Evolutionary conservation across 2,888 invertebrate species (phyloP).

Genomic region (Patella depressa): DNA sequence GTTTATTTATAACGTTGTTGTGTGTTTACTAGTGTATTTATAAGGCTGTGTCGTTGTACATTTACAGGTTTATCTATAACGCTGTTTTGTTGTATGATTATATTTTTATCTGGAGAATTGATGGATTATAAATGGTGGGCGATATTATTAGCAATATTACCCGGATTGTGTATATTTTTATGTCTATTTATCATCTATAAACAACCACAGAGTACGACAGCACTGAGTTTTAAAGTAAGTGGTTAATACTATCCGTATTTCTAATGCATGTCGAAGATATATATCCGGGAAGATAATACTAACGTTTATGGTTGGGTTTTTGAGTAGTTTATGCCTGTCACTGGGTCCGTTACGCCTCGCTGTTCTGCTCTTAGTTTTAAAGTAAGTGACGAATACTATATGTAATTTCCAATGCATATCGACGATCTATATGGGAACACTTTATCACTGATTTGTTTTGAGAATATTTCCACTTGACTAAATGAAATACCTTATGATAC

Average conservation of each 20-base stretch:
- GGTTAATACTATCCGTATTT: not conserved
- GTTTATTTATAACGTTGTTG: not conserved
- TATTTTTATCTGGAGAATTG: conserved; percentile 52
- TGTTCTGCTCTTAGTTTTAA: too few species aligned
- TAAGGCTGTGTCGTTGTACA: not conserved
- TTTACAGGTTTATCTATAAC: conserved; percentile 49
- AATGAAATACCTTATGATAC: too few species aligned
- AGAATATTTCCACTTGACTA: too few species aligned
- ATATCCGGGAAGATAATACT: not conserved
- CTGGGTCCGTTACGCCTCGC: too few species aligned
- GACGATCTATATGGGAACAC: too few species aligned
- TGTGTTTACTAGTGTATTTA: not conserved
- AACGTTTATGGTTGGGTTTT: not conserved
- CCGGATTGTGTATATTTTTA: conserved; percentile 38
- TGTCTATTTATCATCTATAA: conserved; percentile 48
- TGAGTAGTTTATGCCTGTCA: too few species aligned
- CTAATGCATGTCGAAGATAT: not conserved
- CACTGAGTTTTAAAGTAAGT: conserved; percentile 59
- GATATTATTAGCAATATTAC: conserved; percentile 37
- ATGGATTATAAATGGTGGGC: conserved; percentile 44
- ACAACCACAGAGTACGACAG: conserved; percentile 62
- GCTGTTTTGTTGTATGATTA: conserved; percentile 51
- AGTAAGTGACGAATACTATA: too few species aligned
- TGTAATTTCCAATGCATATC: too few species aligned
- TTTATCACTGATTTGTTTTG: too few species aligned